phyloP scores from a whole-genome alignment of 2,888 invertebrate genomes.

The Mythimna lalbum region DNA sequence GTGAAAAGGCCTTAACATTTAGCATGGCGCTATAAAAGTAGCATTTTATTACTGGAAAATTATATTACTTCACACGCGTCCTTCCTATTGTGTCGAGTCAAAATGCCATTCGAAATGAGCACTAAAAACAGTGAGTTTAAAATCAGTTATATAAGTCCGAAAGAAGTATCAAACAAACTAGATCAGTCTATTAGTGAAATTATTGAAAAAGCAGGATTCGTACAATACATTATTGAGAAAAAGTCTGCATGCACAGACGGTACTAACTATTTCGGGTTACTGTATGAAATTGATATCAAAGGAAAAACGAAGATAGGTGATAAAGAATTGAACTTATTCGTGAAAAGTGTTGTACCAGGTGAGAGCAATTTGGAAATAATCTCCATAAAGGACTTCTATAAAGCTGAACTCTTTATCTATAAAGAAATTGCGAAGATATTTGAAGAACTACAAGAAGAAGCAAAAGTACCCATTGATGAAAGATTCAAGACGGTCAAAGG shows the following conservation, averaged over 20 bases:
- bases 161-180: slow-evolving; percentile 39
- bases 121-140: slow-evolving; percentile 1
- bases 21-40: slow-evolving; percentile 20
- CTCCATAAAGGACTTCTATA: slow-evolving; percentile 64
- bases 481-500: slow-evolving; percentile 71
- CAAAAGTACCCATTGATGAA: slow-evolving; percentile 68
- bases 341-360: slow-evolving; percentile 68
- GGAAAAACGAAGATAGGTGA: slow-evolving; percentile 69
- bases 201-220: slow-evolving; percentile 47
- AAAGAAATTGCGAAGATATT: slow-evolving; percentile 71
- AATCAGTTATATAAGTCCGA: slow-evolving; percentile 32
- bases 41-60: background rate
- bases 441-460: slow-evolving; percentile 71
- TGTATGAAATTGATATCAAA: slow-evolving; percentile 73
- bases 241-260: slow-evolving; percentile 67
- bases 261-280: slow-evolving; percentile 72
- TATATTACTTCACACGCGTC: slow-evolving; percentile 17
- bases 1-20: slow-evolving; percentile 9
- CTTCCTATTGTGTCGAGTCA: slow-evolving; percentile 4
- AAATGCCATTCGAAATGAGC: slow-evolving; percentile 35
- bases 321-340: slow-evolving; percentile 74
- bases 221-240: slow-evolving; percentile 32
- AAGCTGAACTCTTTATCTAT: slow-evolving; percentile 72
- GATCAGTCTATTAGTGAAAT: slow-evolving; percentile 59
- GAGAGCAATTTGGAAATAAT: slow-evolving; percentile 57